Evolutionary conservation across 2,113 vertebrate genomes (phyloP).

Genomic region (Atherinomorus stipes): DNA sequence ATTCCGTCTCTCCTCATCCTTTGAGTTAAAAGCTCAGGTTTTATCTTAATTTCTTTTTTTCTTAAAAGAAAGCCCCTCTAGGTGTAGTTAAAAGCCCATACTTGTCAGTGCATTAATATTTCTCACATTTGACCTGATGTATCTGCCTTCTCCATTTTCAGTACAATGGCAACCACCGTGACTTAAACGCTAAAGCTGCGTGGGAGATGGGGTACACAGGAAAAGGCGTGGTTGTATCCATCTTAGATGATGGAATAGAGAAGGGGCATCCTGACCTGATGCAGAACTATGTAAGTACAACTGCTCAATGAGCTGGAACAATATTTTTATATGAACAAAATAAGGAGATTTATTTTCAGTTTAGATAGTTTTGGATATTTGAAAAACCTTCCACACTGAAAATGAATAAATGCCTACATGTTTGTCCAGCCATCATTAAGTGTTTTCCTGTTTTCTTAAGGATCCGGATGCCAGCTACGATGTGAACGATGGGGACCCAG

Average conservation of each 20-base stretch:
- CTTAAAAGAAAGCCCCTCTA: not conserved
- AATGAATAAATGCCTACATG: not conserved
- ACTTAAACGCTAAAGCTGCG: slow-evolving; percentile 93
- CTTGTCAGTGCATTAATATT: slow-evolving; percentile 15
- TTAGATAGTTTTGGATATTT: not conserved
- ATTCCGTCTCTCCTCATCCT: not conserved
- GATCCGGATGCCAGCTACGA: slow-evolving; percentile 94
- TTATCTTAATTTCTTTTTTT: not conserved
- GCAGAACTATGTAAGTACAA: slow-evolving; percentile 93
- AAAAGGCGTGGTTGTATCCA: slow-evolving; percentile 94
- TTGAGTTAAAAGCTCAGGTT: no score
- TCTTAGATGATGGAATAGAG: slow-evolving; percentile 97
- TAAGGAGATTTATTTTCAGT: not conserved
- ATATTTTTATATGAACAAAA: not conserved
- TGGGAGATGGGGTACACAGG: slow-evolving; percentile 96
- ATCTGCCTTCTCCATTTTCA: slow-evolving; percentile 64
- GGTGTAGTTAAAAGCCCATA: slow-evolving; percentile 17
- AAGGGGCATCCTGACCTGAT: slow-evolving; percentile 96
- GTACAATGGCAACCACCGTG: slow-evolving; percentile 89
- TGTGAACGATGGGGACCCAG: slow-evolving; percentile 95
- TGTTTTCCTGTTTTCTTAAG: slow-evolving; percentile 52
- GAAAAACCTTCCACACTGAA: no score
- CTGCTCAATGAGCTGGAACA: not conserved
- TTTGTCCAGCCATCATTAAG: not conserved
- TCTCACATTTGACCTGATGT: slow-evolving; percentile 30